A percentile compares a stretch with the other conserved stretches of the same genome.
Conservation (phyloP, 2,888 invertebrate species). For the Eristalinus sepulchralis region DNA sequence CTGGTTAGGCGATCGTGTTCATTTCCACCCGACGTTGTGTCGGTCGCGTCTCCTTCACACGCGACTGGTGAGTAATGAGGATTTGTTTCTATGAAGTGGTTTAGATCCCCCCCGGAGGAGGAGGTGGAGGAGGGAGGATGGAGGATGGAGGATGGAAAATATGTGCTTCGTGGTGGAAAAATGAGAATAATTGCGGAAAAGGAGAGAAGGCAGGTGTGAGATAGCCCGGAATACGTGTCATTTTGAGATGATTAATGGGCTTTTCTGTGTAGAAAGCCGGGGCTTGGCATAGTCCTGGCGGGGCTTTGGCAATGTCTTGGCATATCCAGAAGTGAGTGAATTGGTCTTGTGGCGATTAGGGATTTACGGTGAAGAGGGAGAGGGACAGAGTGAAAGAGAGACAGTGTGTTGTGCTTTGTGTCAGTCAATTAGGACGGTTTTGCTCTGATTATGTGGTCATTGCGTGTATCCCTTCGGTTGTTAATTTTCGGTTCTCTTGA, state of each 20-base stretch:
- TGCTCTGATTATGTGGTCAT: slow-evolving; percentile 10
- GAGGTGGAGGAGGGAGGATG: background rate
- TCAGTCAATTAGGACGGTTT: slow-evolving; percentile 41
- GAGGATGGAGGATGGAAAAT: slow-evolving; percentile 31
- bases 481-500: background rate
- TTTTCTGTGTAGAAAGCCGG: background rate
- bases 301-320: background rate
- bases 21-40: background rate
- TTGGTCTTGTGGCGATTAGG: background rate
- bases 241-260: slow-evolving; percentile 43
- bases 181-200: slow-evolving; percentile 38
- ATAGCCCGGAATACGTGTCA: slow-evolving; percentile 28
- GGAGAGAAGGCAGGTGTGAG: slow-evolving; percentile 17
- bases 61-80: slow-evolving; percentile 48
- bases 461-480: background rate
- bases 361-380: background rate
- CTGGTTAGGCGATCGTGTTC: slow-evolving; percentile 29
- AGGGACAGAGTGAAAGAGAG: background rate
- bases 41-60: background rate
- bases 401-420: background rate
- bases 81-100: slow-evolving; percentile 47
- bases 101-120: background rate
- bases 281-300: background rate
- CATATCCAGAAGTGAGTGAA: background rate
- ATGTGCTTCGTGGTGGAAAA: slow-evolving; percentile 33